A percentile compares a stretch with the other conserved stretches of the same genome.
Evolutionary conservation across 2,113 vertebrate species (phyloP).

Genomic region (Sylvia atricapilla): DNA sequence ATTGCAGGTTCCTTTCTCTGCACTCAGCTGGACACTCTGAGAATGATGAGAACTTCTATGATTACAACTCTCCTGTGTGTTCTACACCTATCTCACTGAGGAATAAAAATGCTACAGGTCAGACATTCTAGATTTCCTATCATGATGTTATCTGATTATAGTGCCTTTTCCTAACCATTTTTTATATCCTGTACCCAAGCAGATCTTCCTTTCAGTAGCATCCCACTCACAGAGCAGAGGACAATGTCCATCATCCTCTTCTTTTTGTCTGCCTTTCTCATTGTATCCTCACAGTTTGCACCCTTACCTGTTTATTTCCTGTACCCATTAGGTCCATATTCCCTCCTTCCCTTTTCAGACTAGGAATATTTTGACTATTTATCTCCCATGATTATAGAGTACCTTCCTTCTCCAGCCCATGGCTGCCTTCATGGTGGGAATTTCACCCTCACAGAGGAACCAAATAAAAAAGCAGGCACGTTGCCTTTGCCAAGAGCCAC

Average conservation of each 20-base stretch:
- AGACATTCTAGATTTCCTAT: neutral
- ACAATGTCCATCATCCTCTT: neutral
- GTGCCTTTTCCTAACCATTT: neutral
- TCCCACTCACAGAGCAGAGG: neutral
- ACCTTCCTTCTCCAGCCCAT: neutral
- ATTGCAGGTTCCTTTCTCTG: neutral
- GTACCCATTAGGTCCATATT: neutral
- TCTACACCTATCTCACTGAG: neutral
- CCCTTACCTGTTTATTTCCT: neutral
- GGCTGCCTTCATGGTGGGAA: neutral
- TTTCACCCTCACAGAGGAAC: neutral
- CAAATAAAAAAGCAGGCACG: neutral
- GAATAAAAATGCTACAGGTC: neutral
- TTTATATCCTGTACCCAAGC: neutral
- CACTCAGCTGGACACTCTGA: neutral
- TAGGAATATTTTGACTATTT: neutral
- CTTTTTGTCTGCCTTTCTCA: neutral
- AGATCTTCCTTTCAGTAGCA: neutral
- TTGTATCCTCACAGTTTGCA: neutral
- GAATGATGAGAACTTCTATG: neutral
- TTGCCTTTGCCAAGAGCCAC: neutral
- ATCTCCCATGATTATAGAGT: neutral
- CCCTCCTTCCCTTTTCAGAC: neutral
- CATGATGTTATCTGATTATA: neutral
- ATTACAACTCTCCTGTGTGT: neutral